phyloP scores from a whole-genome alignment of 2,888 invertebrate genomes.

The Idaea dimidiata region DNA sequence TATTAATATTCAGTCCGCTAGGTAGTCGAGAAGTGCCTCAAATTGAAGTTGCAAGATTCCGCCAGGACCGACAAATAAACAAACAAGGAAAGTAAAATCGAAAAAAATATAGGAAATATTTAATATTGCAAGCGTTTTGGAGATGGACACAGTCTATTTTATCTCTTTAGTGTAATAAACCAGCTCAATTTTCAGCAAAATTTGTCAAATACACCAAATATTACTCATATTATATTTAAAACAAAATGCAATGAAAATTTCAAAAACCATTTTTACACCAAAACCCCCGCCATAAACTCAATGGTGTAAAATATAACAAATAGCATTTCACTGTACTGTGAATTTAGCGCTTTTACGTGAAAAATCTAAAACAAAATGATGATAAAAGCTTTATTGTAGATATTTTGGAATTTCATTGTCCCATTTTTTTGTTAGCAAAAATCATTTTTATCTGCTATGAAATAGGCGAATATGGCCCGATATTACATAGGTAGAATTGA shows the following conservation, averaged over 20 bases:
- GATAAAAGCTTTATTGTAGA: slow-evolving; percentile 57
- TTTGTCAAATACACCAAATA: not conserved
- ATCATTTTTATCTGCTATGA: slow-evolving; percentile 39
- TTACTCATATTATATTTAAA: not conserved
- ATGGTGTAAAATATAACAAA: slow-evolving; percentile 3
- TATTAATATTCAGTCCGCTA: too few species aligned
- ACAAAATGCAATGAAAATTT: not conserved
- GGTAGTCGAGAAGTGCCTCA: too few species aligned
- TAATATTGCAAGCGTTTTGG: too few species aligned
- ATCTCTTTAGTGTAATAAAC: too few species aligned
- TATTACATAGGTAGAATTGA: slow-evolving; percentile 12
- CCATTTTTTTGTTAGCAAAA: slow-evolving; percentile 36
- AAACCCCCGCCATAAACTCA: not conserved
- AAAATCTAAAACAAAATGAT: slow-evolving; percentile 59
- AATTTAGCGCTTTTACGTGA: slow-evolving; percentile 34
- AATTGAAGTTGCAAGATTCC: too few species aligned
- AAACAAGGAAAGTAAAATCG: too few species aligned
- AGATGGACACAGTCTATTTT: too few species aligned
- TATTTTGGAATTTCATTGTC: slow-evolving; percentile 43
- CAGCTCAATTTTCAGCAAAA: too few species aligned
- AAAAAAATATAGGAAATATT: too few species aligned
- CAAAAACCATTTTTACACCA: not conserved
- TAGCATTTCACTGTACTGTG: slow-evolving; percentile 32
- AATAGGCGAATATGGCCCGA: slow-evolving; percentile 17
- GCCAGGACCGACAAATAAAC: too few species aligned